These are phyloP conservation scores for Urophycis tenuis DNA, from an alignment of 2,797 vertebrate genomes.

Conservation along the genomic window DNA sequence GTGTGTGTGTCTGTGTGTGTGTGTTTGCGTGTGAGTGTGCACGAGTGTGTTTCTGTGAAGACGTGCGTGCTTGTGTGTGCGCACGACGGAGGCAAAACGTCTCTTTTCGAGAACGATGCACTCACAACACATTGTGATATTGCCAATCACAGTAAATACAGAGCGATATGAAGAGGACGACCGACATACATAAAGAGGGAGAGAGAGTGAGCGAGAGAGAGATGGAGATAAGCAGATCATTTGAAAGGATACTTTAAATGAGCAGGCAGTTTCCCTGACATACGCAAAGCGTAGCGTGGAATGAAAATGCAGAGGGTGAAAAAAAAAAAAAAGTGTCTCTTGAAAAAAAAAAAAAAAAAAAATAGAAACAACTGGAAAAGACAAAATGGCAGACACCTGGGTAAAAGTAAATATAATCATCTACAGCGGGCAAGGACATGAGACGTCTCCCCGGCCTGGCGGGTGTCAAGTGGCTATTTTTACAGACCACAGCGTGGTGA, in stretches of 20 bases:
- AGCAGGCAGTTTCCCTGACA: neutral
- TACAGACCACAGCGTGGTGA: conserved; percentile 41
- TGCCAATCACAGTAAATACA: neutral
- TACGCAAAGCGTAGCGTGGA: neutral
- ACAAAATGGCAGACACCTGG: neutral
- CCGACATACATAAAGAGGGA: neutral
- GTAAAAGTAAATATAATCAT: neutral
- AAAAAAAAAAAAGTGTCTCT: neutral
- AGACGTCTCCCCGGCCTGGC: neutral
- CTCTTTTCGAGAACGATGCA: neutral
- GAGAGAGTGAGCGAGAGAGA: neutral
- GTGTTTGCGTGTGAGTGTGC: neutral
- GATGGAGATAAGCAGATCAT: neutral
- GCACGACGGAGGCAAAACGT: neutral
- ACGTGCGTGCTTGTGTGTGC: neutral
- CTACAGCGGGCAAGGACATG: neutral
- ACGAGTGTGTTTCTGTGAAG: neutral
- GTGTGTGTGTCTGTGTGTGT: neutral
- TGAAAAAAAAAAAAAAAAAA: too few relatives aligned
- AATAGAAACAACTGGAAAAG: neutral
- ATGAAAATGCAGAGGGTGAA: neutral
- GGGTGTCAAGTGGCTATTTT: conserved; percentile 44
- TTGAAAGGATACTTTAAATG: neutral
- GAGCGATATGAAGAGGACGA: neutral
- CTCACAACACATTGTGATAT: neutral